Conservation (phyloP, 2,113 vertebrate genomes). For the Hydrolagus affinis region DNA sequence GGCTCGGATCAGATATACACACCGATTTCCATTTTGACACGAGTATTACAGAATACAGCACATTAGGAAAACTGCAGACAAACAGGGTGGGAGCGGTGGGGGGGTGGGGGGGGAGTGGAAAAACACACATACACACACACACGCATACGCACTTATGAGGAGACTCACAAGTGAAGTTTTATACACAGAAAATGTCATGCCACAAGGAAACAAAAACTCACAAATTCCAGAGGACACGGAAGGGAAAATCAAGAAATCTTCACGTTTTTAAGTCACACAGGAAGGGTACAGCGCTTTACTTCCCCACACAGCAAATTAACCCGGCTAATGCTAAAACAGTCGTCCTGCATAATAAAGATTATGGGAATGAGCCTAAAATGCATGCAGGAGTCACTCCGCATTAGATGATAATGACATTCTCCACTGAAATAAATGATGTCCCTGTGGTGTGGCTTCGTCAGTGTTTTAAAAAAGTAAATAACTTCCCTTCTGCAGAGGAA, state of each 20-base stretch:
- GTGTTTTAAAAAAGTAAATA: conserved; percentile 67
- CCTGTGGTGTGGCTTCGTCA: conserved; percentile 66
- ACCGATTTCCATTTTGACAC: conserved; percentile 11
- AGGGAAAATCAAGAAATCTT: not conserved
- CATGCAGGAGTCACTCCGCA: conserved; percentile 48
- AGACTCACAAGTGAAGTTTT: not conserved
- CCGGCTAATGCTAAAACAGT: conserved; percentile 34
- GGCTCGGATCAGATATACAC: not conserved
- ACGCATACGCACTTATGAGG: not conserved
- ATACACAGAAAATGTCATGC: not conserved
- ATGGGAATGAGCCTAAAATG: conserved; percentile 41
- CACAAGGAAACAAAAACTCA: not conserved
- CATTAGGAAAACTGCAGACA: not conserved
- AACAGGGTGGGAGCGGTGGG: too few species aligned
- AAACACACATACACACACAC: too few species aligned
- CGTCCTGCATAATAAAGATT: conserved; percentile 37
- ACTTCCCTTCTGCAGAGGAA: conserved; percentile 62
- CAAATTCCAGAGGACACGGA: not conserved
- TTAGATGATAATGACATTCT: conserved; percentile 60
- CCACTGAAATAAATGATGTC: conserved; percentile 65
- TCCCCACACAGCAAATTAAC: conserved; percentile 11
- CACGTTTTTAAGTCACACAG: conserved; percentile 9
- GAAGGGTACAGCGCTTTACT: conserved; percentile 30
- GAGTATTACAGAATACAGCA: conserved; percentile 2
- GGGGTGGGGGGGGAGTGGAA: too few species aligned